Conservation (phyloP, 2,797 vertebrate species). For the Numenius phaeopus region DNA sequence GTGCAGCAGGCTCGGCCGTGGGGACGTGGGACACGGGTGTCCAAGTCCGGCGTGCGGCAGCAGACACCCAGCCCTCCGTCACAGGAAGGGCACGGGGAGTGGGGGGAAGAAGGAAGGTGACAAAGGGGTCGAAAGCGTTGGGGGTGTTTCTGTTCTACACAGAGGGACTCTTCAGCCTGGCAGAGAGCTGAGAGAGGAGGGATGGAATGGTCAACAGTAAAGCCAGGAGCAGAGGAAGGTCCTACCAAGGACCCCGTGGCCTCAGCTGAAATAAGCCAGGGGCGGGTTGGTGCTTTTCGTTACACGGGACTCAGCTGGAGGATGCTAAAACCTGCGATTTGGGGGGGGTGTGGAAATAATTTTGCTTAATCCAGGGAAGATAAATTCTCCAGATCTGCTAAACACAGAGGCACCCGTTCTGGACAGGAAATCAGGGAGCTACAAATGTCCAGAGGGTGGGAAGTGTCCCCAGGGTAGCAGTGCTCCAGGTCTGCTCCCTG, state of each 20-base stretch:
- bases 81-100: rapidly evolving
- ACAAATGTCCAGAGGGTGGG: neutral
- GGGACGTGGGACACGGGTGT: rapidly evolving
- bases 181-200: neutral
- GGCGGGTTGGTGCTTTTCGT: neutral
- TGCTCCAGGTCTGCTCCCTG: neutral
- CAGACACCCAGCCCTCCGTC: rapidly evolving
- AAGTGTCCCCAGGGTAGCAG: neutral
- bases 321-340: neutral
- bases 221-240: neutral
- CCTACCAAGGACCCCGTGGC: neutral
- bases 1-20: neutral
- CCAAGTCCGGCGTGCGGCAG: rapidly evolving
- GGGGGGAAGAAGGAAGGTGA: too few species aligned
- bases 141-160: neutral
- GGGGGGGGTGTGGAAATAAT: neutral
- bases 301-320: neutral
- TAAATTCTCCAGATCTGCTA: neutral
- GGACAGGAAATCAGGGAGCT: neutral
- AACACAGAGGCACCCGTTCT: neutral
- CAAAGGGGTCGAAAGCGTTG: neutral
- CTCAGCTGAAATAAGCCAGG: neutral
- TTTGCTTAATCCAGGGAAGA: neutral
- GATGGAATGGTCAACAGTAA: neutral
- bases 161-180: neutral